Evolutionary conservation across 1,140 invertebrate species (phyloP), one percentile per base, ranked within the genome.

Genomic region (Ceratina calcarata): DNA sequence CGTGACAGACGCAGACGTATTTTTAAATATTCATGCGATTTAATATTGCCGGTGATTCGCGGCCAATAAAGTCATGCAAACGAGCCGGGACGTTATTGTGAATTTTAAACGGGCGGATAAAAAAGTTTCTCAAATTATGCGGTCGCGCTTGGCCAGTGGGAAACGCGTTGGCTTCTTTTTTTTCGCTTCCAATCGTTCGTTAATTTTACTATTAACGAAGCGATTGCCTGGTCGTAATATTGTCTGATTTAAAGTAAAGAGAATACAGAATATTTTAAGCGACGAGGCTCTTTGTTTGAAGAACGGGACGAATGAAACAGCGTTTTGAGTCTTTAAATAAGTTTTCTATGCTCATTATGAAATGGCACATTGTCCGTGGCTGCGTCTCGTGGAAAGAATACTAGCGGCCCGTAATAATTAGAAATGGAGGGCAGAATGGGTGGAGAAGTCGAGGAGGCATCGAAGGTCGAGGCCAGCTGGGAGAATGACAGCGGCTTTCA

Each of bases 391-490:
- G 76, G 84, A 81, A 71, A 16, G 55, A 78, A 78, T 61, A 22
- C 80, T 72, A 79, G 71, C 84, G 84, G n/a, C 32, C 7, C 67
- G 67, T 70, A 87, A 82, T 90, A 89, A 90, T 90, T 90, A 90
- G 85, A 90, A 90, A 87, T 70, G 80, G 78, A 78, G 81, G 61
- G 70, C 74, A 72, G 70, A 51, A 64, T 81, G 71, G 78, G 80
- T 80, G 83, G 71, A 74, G 85, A 81, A 76, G 58, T 37, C 55
- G 76, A 66, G 18, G 76, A 75, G 73, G 53, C 73, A 68, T 69
- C 73, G 79, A 82, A 80, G 75, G 53, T 80, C 57, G 61, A 58
- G 58, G 61, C 65, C 82, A 76, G 83, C 74, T 77, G 72, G 70
- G 60, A 75, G 82, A 86, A 87, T 82, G 85, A 88, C 87, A 87